These are phyloP conservation scores for Drosophila pseudotalamancana DNA, from an alignment of 2,888 invertebrate species.

Conservation along the genomic window DNA sequence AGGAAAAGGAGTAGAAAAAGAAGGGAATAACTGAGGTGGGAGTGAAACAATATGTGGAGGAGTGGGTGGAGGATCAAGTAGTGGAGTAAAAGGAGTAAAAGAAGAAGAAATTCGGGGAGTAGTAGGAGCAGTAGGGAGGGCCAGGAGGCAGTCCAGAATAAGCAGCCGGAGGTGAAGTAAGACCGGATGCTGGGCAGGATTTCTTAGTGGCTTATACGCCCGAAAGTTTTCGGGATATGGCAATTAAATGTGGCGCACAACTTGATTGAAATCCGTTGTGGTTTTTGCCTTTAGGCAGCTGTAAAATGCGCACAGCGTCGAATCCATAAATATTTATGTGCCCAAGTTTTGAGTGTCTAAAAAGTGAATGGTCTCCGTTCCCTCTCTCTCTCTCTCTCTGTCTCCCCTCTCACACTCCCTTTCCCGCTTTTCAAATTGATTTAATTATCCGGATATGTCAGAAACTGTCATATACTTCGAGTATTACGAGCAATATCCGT, in stretches of 20 bases:
- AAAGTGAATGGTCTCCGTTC: slow-evolving; percentile 5
- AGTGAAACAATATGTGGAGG: no score
- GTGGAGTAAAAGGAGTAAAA: no score
- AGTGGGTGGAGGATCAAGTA: no score
- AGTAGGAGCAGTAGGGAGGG: no score
- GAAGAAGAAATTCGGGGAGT: no score
- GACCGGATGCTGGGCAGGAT: no score
- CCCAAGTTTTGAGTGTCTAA: slow-evolving; percentile 31
- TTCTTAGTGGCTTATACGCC: not conserved
- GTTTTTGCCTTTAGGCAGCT: slow-evolving; percentile 32
- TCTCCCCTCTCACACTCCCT: not conserved
- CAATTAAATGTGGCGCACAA: slow-evolving; percentile 70
- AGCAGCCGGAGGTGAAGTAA: no score
- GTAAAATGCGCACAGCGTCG: slow-evolving; percentile 24
- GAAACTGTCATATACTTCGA: slow-evolving; percentile 16
- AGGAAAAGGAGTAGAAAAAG: no score
- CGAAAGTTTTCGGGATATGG: slow-evolving; percentile 22
- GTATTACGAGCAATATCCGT: slow-evolving; percentile 38
- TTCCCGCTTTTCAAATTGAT: slow-evolving; percentile 18
- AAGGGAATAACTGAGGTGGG: no score
- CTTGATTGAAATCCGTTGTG: slow-evolving; percentile 70
- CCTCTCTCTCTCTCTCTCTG: not conserved
- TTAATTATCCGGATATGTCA: slow-evolving; percentile 41
- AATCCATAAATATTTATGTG: slow-evolving; percentile 51
- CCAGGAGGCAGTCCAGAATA: no score